Evolutionary conservation across 2,888 invertebrate genomes (phyloP).

Genomic region (Acronicta aceris): DNA sequence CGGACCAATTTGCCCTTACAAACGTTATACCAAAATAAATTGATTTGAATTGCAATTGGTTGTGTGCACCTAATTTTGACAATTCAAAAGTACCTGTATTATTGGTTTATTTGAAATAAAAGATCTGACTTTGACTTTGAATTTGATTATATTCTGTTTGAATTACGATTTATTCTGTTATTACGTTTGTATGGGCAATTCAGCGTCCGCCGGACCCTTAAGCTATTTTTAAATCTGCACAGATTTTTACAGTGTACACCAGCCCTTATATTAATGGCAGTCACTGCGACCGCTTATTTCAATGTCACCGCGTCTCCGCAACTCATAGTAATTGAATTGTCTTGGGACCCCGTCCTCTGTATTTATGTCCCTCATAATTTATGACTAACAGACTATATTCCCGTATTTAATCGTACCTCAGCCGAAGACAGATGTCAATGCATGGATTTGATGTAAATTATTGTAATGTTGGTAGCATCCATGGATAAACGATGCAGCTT

Average conservation of each 20-base stretch:
- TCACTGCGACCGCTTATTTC: slow-evolving; percentile 42
- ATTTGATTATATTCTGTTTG: too few relatives aligned
- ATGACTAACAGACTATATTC: slow-evolving; percentile 36
- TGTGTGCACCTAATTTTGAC: too few relatives aligned
- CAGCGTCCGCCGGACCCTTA: too few relatives aligned
- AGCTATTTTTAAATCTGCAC: neutral
- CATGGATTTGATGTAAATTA: slow-evolving; percentile 47
- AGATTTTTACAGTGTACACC: slow-evolving; percentile 3
- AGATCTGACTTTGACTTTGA: too few relatives aligned
- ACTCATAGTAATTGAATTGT: slow-evolving; percentile 63
- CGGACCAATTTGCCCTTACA: too few relatives aligned
- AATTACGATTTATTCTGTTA: too few relatives aligned
- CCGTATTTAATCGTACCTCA: slow-evolving; percentile 55
- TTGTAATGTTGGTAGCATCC: slow-evolving; percentile 25
- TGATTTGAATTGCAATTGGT: too few relatives aligned
- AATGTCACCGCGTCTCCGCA: slow-evolving; percentile 48
- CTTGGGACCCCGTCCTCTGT: slow-evolving; percentile 41
- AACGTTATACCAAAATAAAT: too few relatives aligned
- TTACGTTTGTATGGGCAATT: too few relatives aligned
- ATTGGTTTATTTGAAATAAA: too few relatives aligned
- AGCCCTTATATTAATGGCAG: slow-evolving; percentile 43
- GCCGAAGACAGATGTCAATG: slow-evolving; percentile 48
- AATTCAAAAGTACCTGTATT: too few relatives aligned
- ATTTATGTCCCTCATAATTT: slow-evolving; percentile 57
- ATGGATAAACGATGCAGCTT: neutral